phyloP scores from a whole-genome alignment of 2,888 invertebrate species.

The Pollenia angustigena region DNA sequence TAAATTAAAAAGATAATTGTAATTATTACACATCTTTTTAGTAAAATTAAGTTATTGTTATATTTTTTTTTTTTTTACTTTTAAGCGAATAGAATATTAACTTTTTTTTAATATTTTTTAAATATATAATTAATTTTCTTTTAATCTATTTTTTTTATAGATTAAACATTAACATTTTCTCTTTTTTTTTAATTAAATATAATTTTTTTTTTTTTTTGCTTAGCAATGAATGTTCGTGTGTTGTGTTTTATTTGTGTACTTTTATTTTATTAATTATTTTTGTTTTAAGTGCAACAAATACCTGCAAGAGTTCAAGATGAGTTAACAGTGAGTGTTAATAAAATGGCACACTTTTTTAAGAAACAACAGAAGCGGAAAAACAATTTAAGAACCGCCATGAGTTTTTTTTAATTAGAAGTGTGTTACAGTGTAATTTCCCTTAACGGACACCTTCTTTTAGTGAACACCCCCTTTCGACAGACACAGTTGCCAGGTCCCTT shows the following conservation, averaged over 20 bases:
- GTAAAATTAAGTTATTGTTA: slow-evolving; percentile 72
- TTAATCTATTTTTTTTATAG: slow-evolving; percentile 66
- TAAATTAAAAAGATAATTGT: slow-evolving; percentile 68
- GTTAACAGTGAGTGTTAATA: slow-evolving; percentile 42
- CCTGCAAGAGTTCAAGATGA: slow-evolving; percentile 46
- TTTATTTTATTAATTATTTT: background rate
- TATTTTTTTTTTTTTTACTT: slow-evolving; percentile 34
- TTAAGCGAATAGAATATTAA: slow-evolving; percentile 47
- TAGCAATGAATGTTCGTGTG: slow-evolving; percentile 61
- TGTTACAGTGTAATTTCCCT: too few species aligned
- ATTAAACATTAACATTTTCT: slow-evolving; percentile 73
- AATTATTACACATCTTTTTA: slow-evolving; percentile 69
- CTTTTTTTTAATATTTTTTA: slow-evolving; percentile 74
- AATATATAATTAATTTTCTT: slow-evolving; percentile 67
- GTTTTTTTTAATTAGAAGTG: too few species aligned
- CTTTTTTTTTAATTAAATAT: slow-evolving; percentile 68
- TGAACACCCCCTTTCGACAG: too few species aligned
- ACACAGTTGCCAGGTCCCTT: too few species aligned
- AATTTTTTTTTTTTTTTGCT: slow-evolving; percentile 63
- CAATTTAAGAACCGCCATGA: background rate
- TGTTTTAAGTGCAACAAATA: slow-evolving; percentile 52
- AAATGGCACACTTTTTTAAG: slow-evolving; percentile 22
- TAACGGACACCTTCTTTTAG: too few species aligned
- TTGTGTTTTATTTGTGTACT: slow-evolving; percentile 27
- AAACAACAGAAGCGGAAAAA: background rate